phyloP scores from a whole-genome alignment of 1,140 invertebrate species.

The Artemia franciscana region DNA sequence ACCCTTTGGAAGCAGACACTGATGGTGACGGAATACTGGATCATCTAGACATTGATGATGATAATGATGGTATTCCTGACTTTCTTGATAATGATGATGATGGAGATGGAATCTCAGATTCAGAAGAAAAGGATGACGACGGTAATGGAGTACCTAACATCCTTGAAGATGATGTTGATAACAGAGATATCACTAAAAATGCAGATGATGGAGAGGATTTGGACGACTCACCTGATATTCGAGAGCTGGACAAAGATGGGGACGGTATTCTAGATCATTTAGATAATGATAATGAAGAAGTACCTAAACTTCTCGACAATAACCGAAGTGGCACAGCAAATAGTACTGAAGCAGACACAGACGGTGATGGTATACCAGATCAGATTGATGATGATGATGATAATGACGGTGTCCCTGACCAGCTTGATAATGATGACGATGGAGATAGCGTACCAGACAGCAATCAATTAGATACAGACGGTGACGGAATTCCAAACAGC shows the following conservation, averaged over 20 bases:
- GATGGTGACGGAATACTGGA: slow-evolving; percentile 19
- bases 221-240: neutral
- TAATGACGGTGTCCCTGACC: neutral
- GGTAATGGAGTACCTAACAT: slow-evolving; percentile 15
- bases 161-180: slow-evolving; percentile 20
- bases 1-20: slow-evolving; percentile 15
- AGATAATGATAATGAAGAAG: neutral
- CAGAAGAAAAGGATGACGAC: slow-evolving; percentile 17
- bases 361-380: neutral
- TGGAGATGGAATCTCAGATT: neutral
- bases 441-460: slow-evolving; percentile 16
- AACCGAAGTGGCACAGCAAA: neutral
- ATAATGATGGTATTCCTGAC: neutral
- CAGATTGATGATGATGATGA: neutral
- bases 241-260: neutral
- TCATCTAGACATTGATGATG: neutral
- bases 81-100: neutral
- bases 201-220: slow-evolving; percentile 10
- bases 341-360: neutral
- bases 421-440: slow-evolving; percentile 18
- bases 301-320: neutral
- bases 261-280: neutral
- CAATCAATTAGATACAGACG: neutral
- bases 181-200: slow-evolving; percentile 24
- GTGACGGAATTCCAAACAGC: neutral